Conservation (phyloP, 2,888 invertebrate species). For the Coelopa pilipes region DNA sequence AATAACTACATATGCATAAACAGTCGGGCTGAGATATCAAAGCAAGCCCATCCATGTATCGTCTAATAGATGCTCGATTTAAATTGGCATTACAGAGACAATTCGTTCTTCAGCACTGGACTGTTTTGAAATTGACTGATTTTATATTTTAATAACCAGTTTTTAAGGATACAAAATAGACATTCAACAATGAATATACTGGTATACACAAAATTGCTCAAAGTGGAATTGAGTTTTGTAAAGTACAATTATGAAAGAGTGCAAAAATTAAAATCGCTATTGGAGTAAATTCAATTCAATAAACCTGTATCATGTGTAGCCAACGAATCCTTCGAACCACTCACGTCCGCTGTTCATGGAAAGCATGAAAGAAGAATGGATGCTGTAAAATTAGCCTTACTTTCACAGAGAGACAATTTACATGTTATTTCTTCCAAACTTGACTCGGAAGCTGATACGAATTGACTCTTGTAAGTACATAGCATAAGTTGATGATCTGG, state of each 20-base stretch:
- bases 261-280: no score
- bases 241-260: no score
- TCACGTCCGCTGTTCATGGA: conserved; percentile 75
- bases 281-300: conserved; percentile 1
- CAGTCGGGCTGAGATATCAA: background rate
- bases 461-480: conserved; percentile 68
- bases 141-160: no score
- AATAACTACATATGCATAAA: no score
- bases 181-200: no score
- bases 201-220: no score
- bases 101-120: background rate
- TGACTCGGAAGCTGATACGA: conserved; percentile 72
- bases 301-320: conserved; percentile 84
- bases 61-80: background rate
- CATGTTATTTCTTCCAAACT: conserved; percentile 76
- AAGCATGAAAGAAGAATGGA: conserved; percentile 57
- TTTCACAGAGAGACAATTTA: conserved; percentile 61
- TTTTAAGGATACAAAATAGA: no score
- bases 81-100: background rate
- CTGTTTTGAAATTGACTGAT: background rate
- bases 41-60: background rate
- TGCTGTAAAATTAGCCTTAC: conserved; percentile 48
- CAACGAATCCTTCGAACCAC: conserved; percentile 83
- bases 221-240: no score
- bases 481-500: conserved; percentile 79